Evolutionary conservation across 2,797 vertebrate species (phyloP), one percentile per base, ranked within the genome.

Genomic region (Myripristis murdjan): DNA sequence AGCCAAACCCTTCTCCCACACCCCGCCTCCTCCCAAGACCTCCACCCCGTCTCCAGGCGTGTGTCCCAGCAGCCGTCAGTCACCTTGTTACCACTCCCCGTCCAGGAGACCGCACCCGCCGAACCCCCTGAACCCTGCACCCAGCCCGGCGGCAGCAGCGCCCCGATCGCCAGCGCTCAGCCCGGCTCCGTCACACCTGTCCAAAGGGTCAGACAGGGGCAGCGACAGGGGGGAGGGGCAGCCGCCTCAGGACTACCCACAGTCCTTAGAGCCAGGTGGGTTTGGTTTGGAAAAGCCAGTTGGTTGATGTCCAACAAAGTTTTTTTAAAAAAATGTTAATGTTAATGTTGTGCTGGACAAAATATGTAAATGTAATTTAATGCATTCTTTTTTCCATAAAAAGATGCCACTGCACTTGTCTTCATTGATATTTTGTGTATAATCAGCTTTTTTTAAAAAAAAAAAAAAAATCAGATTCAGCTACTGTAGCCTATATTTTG

Each of bases 1-100:
- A 88, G 93, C 95, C 93, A 98, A 97, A 93, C 96, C 94, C 73
- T 97, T 97, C 92, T 96, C 96, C 88, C 96, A 96, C 93, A 93
- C 87, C 65, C 85, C 87, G 41, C 94, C 92, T 73, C 68, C 93
- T 72, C 83, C 84, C 75, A 97, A 96, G 93, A 93, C 83, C 0
- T 73, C 93, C 64, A 64, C 94, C 24, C 91, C 94, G 1, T 95
- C 95, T 0, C 92, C 94, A 0, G 93, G 92, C 9, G 20, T 93
- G 66, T 96, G 94, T 58, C 64, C 95, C 86, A 93, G 93, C 89
- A 95, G 93, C 86, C 96, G 95, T 35, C 95, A 96, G 57, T 96
- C 97, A 0, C 96, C 96, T 26, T 97, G 96, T 90, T 97, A 96
- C 92, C 96, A 95, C 89, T 97, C 97, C 0, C 96, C 96, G 0